These are phyloP conservation scores for Lamellibrachia luymesi DNA, from an alignment of 1,140 invertebrate genomes.

Conservation along the genomic window DNA sequence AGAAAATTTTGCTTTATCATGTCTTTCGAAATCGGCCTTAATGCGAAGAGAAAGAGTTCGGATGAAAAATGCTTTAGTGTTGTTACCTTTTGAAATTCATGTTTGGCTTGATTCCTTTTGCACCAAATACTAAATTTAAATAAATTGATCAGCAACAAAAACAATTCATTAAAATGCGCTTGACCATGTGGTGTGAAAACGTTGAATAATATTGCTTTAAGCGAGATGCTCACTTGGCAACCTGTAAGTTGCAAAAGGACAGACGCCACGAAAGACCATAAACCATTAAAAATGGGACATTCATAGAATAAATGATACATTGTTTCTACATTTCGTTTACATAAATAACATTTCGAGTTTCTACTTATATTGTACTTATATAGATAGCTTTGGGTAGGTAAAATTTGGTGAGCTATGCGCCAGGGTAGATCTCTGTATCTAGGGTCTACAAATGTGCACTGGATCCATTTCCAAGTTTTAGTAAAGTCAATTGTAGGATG, in stretches of 20 bases:
- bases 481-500: too few relatives aligned
- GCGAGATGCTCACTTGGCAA: too few relatives aligned
- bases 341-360: not conserved
- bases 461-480: too few relatives aligned
- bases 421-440: not conserved
- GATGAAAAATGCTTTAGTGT: not conserved
- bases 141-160: not conserved
- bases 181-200: too few relatives aligned
- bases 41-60: not conserved
- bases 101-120: too few relatives aligned
- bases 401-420: not conserved
- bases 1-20: not conserved
- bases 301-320: not conserved
- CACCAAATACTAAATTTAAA: not conserved
- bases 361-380: not conserved
- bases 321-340: not conserved
- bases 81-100: not conserved
- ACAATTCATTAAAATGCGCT: too few relatives aligned
- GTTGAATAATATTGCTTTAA: too few relatives aligned
- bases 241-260: not conserved
- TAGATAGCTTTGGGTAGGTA: not conserved
- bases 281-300: not conserved
- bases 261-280: not conserved
- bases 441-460: too few relatives aligned
- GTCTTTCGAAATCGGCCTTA: not conserved